Conservation (phyloP, 2,888 invertebrate species). For the Hypercompe scribonia region DNA sequence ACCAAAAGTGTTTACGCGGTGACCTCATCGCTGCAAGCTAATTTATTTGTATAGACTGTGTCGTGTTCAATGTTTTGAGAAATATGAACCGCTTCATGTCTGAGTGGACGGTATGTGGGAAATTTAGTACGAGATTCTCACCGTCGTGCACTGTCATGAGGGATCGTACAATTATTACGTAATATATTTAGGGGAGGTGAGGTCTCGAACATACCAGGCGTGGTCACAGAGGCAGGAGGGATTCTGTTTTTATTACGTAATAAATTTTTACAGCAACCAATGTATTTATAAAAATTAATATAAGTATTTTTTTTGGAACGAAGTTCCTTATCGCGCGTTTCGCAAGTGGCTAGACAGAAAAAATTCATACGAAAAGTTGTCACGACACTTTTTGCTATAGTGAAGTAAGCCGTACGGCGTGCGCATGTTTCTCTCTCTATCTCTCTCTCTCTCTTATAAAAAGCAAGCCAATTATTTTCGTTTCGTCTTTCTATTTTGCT, state of each 20-base stretch:
- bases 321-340: no score
- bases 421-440: no score
- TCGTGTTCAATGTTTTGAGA: conserved; percentile 15
- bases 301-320: no score
- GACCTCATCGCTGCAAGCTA: conserved; percentile 34
- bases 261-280: no score
- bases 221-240: not conserved
- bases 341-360: no score
- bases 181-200: not conserved
- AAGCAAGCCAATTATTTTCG: no score
- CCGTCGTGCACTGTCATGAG: not conserved
- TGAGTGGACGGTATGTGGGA: not conserved
- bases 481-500: no score
- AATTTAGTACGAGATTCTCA: not conserved
- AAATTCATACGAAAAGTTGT: no score
- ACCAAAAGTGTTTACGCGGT: conserved; percentile 27
- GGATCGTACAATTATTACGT: not conserved
- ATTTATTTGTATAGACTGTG: conserved; percentile 20
- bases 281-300: no score
- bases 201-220: not conserved
- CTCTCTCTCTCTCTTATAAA: no score
- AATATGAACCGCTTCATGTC: conserved; percentile 4
- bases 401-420: no score
- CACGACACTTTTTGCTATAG: no score
- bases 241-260: not conserved